phyloP scores from a whole-genome alignment of 30 jellyfish, hydroid and myxozoan species.

The Aurelia aurita region DNA sequence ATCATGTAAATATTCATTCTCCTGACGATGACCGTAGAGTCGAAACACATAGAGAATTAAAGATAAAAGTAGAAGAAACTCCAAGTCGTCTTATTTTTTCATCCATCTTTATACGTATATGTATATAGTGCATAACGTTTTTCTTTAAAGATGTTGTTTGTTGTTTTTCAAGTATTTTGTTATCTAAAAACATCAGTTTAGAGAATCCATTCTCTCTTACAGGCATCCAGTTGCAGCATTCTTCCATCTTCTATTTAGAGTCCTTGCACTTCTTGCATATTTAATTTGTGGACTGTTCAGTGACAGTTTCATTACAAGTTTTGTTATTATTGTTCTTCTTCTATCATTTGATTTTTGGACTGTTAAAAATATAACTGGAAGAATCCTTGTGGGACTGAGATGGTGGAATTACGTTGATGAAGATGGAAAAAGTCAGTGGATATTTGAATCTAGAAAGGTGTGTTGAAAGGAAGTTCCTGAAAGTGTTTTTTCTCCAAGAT shows the following conservation, averaged over 20 bases:
- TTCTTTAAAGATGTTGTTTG: too few species aligned
- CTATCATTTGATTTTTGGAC: slow-evolving; percentile 97
- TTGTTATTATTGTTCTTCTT: slow-evolving; percentile 78
- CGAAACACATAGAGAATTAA: too few species aligned
- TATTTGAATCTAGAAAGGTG: slow-evolving; percentile 93
- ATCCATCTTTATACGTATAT: too few species aligned
- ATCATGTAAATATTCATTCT: too few species aligned
- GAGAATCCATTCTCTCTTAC: slow-evolving; percentile 18
- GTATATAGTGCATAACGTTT: too few species aligned
- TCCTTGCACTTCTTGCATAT: slow-evolving; percentile 80
- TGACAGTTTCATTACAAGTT: slow-evolving; percentile 83
- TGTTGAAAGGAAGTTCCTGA: not conserved
- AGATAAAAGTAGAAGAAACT: too few species aligned
- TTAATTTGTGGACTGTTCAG: slow-evolving; percentile 79
- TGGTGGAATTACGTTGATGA: slow-evolving; percentile 99
- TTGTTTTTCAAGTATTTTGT: too few species aligned
- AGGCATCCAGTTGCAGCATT: slow-evolving; percentile 96
- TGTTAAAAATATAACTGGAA: slow-evolving; percentile 93
- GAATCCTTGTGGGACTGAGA: slow-evolving; percentile 93
- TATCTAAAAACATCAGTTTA: too few species aligned
- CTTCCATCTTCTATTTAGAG: slow-evolving; percentile 86
- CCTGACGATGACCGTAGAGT: too few species aligned
- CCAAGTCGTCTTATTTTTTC: too few species aligned
- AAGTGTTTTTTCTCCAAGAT: not conserved
- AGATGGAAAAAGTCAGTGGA: slow-evolving; percentile 98